Evolutionary conservation across 2,113 vertebrate species (phyloP).

Genomic region (Nothoprocta pentlandii): DNA sequence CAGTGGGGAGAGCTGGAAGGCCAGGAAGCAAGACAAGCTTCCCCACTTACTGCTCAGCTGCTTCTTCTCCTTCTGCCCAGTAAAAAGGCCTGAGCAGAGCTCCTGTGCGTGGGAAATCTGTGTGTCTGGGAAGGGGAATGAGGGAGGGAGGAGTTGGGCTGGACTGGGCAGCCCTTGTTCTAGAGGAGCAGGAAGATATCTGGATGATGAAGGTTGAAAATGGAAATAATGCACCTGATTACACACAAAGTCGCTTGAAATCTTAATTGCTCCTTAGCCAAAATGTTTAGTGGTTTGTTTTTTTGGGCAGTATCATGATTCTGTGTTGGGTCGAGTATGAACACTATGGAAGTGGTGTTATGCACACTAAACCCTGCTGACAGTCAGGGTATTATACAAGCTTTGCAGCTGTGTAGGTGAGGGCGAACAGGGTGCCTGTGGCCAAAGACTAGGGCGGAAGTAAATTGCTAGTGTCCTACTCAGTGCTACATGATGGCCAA

Average conservation of each 20-base stretch:
- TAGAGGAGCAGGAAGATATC: neutral
- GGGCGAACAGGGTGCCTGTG: neutral
- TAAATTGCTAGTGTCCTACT: slow-evolving; percentile 2
- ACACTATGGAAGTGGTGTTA: neutral
- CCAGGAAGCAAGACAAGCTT: neutral
- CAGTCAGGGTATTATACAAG: slow-evolving; percentile 8
- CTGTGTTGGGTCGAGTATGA: neutral
- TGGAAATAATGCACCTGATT: neutral
- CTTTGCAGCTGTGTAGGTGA: slow-evolving; percentile 31
- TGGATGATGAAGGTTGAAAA: neutral
- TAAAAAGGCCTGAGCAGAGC: neutral
- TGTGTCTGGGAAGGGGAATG: neutral
- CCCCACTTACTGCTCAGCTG: neutral
- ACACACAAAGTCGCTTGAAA: neutral
- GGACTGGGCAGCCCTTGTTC: neutral
- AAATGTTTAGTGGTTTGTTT: neutral
- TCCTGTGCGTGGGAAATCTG: neutral
- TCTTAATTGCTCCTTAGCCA: neutral
- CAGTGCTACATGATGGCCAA: slow-evolving; percentile 10
- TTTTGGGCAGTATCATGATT: neutral
- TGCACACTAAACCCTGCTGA: slow-evolving; percentile 12
- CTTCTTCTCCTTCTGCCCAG: neutral
- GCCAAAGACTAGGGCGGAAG: slow-evolving; percentile 10
- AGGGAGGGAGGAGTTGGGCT: neutral
- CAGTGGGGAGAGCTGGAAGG: neutral